phyloP scores from a whole-genome alignment of 1,140 invertebrate species.

The Odontomachus brunneus region DNA sequence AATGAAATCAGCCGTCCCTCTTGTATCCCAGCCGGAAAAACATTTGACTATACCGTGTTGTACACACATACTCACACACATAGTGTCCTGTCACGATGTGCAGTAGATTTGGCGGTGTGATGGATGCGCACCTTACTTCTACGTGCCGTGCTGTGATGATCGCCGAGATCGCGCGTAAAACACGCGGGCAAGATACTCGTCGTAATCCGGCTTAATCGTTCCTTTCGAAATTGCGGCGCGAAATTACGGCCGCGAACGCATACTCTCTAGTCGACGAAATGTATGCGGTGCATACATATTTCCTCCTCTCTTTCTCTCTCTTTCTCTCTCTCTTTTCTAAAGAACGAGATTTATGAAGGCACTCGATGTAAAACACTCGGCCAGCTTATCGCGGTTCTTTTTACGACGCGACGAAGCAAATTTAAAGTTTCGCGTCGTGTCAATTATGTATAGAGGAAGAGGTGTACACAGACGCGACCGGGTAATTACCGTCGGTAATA shows the following conservation, averaged over 20 bases:
- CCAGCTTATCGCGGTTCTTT: neutral
- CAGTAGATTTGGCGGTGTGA: neutral
- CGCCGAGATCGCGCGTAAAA: neutral
- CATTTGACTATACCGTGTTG: too few species aligned
- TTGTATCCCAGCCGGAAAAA: conserved; percentile 37
- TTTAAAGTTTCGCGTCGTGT: neutral
- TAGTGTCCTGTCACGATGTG: neutral
- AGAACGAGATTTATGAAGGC: neutral
- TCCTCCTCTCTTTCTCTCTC: too few species aligned
- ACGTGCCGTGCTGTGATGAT: neutral
- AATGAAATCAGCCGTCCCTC: conserved; percentile 36
- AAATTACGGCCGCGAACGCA: too few species aligned
- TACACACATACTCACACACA: too few species aligned
- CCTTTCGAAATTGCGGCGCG: too few species aligned
- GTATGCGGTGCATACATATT: too few species aligned
- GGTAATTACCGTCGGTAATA: neutral
- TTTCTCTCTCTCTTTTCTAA: too few species aligned
- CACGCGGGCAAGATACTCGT: neutral
- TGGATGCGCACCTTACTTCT: conserved; percentile 30
- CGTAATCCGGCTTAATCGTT: neutral
- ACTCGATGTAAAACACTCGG: neutral
- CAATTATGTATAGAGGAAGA: neutral
- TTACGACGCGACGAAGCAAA: neutral
- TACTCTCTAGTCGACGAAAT: too few species aligned
- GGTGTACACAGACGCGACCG: neutral